phyloP scores from a whole-genome alignment of 2,888 invertebrate species.

The Geotrupes spiniger region DNA sequence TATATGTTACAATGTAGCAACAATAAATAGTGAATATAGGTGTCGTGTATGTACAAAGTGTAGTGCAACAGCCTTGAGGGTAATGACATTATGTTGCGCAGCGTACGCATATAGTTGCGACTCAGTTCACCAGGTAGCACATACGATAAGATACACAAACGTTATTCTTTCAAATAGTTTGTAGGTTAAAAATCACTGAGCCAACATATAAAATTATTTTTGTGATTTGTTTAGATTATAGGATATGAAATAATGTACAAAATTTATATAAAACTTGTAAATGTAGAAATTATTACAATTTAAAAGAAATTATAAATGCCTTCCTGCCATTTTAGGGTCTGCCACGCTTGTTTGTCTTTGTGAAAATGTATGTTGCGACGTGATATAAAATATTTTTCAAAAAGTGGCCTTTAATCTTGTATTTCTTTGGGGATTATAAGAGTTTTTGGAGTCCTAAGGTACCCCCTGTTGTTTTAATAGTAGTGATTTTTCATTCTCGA shows the following conservation, averaged over 20 bases:
- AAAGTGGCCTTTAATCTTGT: constrained; percentile 50
- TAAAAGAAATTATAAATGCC: constrained; percentile 58
- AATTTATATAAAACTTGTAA: constrained; percentile 53
- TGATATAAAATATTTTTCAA: constrained; percentile 50
- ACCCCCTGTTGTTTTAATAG: constrained; percentile 14
- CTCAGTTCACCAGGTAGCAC: constrained; percentile 42
- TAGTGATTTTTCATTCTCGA: constrained; percentile 46
- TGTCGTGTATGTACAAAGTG: constrained; percentile 49
- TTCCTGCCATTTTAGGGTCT: constrained; percentile 64
- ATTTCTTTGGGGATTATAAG: constrained; percentile 36
- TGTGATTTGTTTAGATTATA: constrained; percentile 54
- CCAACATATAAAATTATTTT: constrained; percentile 51
- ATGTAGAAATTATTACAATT: constrained; percentile 52
- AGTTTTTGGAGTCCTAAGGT: constrained; percentile 35
- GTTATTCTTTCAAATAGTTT: constrained; percentile 16
- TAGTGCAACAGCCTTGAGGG: constrained; percentile 43
- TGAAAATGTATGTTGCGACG: constrained; percentile 41
- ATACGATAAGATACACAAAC: constrained; percentile 36
- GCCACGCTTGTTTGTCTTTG: constrained; percentile 47
- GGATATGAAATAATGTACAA: constrained; percentile 54
- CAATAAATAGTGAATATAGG: constrained; percentile 41
- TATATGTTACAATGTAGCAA: constrained; percentile 48
- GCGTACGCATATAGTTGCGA: constrained; percentile 32
- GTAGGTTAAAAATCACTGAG: constrained; percentile 39
- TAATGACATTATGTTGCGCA: constrained; percentile 33